These are phyloP conservation scores for Micronisus gabar DNA, from an alignment of 2,113 vertebrate species.

Conservation along the genomic window DNA sequence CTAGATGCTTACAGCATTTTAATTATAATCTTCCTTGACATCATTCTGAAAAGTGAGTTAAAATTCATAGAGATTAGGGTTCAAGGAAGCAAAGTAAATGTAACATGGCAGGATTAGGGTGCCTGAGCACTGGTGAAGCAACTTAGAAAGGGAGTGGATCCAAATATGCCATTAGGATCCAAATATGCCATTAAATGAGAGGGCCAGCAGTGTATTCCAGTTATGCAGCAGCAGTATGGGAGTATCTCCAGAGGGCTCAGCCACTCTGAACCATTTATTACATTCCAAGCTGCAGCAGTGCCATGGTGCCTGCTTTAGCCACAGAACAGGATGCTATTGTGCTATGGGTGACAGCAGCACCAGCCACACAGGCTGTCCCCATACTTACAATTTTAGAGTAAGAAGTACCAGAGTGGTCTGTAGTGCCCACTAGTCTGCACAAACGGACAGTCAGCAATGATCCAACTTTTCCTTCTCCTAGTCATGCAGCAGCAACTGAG, in stretches of 20 bases:
- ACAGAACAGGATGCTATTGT: background rate
- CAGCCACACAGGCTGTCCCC: background rate
- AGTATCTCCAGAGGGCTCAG: background rate
- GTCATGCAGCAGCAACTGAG: background rate
- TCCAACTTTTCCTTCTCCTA: background rate
- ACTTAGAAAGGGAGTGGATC: background rate
- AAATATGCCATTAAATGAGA: background rate
- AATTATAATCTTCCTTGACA: background rate
- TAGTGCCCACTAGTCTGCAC: background rate
- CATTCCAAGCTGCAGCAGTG: background rate
- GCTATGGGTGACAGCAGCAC: background rate
- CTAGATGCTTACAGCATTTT: background rate
- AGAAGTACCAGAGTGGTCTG: background rate
- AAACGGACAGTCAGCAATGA: background rate
- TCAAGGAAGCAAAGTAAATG: background rate
- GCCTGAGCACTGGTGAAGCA: background rate
- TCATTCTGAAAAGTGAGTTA: background rate
- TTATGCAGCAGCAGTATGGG: background rate
- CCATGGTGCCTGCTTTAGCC: background rate
- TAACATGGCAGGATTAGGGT: background rate
- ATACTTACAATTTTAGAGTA: background rate
- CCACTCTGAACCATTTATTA: background rate
- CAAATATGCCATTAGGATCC: background rate
- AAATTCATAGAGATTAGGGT: background rate
- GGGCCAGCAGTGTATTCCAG: background rate